phyloP scores from a whole-genome alignment of 2,797 vertebrate species.

The Manis crassicaudata region DNA sequence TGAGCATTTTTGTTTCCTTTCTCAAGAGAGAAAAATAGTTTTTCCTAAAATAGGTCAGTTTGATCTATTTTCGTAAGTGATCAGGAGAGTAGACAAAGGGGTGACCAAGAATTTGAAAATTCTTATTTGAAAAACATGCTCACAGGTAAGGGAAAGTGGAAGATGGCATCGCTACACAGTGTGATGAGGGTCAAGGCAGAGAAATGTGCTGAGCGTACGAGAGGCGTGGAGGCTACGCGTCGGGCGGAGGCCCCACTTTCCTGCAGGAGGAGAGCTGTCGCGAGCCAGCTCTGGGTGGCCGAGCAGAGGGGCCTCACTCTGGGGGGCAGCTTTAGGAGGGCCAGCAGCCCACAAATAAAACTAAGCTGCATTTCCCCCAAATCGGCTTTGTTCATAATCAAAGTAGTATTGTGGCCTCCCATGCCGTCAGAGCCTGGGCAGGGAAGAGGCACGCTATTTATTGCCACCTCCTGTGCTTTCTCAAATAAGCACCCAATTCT shows the following conservation, averaged over 20 bases:
- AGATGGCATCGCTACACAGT: neutral
- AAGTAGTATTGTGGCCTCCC: neutral
- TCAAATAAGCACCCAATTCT: neutral
- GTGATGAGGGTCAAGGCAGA: neutral
- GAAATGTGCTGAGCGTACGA: neutral
- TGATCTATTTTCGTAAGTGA: conserved; percentile 13
- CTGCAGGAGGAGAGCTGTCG: neutral
- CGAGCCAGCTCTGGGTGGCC: neutral
- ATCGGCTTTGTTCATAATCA: neutral
- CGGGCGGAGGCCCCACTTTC: neutral
- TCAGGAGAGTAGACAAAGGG: neutral
- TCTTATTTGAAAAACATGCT: neutral
- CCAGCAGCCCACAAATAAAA: neutral
- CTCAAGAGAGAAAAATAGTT: neutral
- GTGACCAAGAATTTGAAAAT: neutral
- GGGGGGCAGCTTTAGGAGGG: neutral
- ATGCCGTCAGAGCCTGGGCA: neutral
- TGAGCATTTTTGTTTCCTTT: conserved; percentile 15
- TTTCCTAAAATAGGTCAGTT: neutral
- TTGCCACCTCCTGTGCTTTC: neutral
- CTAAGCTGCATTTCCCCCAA: neutral
- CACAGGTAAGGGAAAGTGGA: neutral
- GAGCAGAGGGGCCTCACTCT: neutral
- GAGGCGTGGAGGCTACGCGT: neutral
- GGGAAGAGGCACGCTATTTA: neutral